A percentile compares a stretch with the other conserved stretches of the same genome.
phyloP scores from a whole-genome alignment of 2,113 vertebrate genomes.

The Hippocampus abdominalis region DNA sequence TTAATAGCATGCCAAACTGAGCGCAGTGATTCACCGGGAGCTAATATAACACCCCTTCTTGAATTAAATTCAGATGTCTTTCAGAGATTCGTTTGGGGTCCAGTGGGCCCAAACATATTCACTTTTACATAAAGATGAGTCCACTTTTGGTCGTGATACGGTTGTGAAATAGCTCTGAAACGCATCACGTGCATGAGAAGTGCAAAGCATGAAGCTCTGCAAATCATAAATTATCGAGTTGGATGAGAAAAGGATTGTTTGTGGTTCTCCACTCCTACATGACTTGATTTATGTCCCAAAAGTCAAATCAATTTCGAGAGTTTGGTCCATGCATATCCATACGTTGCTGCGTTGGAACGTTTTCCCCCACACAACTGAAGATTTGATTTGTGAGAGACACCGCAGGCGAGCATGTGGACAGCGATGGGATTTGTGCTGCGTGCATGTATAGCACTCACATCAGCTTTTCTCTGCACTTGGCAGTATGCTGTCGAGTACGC shows the following conservation, averaged over 20 bases:
- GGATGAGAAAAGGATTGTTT: constrained; percentile 34
- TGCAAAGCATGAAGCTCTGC: no score
- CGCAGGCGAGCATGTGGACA: background rate
- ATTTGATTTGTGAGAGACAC: background rate
- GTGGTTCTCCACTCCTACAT: constrained; percentile 4
- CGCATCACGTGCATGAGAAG: no score
- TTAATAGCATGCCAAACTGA: no score
- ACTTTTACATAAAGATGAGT: no score
- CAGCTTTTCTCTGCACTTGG: constrained; percentile 21
- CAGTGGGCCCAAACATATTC: no score
- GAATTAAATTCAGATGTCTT: no score
- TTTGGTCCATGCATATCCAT: constrained; percentile 16
- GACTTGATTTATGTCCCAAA: constrained; percentile 29
- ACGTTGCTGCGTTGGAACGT: background rate
- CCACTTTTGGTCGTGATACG: no score
- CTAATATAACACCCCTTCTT: no score
- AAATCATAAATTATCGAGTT: constrained; percentile 8
- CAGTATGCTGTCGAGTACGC: constrained; percentile 22
- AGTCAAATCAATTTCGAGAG: background rate
- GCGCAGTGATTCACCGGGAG: no score
- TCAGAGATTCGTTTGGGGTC: no score
- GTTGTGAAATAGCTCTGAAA: no score
- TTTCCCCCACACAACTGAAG: background rate
- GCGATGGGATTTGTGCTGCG: background rate
- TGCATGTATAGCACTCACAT: constrained; percentile 12